Evolutionary conservation across 1,140 invertebrate species (phyloP).

Genomic region (Drosophila busckii): DNA sequence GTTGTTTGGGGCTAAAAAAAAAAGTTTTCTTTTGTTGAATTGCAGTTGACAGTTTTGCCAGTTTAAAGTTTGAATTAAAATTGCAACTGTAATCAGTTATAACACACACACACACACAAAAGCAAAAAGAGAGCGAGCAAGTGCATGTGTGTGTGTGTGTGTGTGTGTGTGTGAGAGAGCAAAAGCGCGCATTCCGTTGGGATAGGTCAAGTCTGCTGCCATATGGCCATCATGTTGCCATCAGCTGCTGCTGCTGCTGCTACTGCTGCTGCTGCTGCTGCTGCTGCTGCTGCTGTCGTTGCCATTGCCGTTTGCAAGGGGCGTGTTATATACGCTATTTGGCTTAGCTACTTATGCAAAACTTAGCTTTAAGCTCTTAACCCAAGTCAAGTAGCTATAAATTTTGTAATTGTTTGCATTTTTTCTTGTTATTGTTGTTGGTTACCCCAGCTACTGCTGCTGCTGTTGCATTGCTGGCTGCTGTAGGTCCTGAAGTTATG

Average conservation of each 20-base stretch:
- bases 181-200: constrained; percentile 28
- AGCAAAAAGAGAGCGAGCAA: constrained; percentile 5
- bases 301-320: constrained; percentile 16
- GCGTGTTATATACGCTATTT: constrained; percentile 8
- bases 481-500: constrained; percentile 66
- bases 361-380: too few species aligned
- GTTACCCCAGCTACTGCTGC: constrained; percentile 37
- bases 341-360: constrained; percentile 8
- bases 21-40: constrained; percentile 44
- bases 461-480: constrained; percentile 27
- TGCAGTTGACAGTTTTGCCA: constrained; percentile 27
- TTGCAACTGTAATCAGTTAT: constrained; percentile 25
- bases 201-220: constrained; percentile 64
- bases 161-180: constrained; percentile 1
- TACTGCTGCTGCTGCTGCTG: constrained; percentile 1
- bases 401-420: constrained; percentile 1
- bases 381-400: too few species aligned
- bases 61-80: constrained; percentile 9
- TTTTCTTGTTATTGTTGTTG: constrained; percentile 3
- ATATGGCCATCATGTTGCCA: constrained; percentile 62
- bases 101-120: constrained; percentile 10
- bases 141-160: not conserved
- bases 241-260: constrained; percentile 29
- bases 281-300: constrained; percentile 12
- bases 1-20: constrained; percentile 46